These are phyloP conservation scores for Cephonodes hylas DNA, from an alignment of 2,888 invertebrate genomes.

Conservation along the genomic window DNA sequence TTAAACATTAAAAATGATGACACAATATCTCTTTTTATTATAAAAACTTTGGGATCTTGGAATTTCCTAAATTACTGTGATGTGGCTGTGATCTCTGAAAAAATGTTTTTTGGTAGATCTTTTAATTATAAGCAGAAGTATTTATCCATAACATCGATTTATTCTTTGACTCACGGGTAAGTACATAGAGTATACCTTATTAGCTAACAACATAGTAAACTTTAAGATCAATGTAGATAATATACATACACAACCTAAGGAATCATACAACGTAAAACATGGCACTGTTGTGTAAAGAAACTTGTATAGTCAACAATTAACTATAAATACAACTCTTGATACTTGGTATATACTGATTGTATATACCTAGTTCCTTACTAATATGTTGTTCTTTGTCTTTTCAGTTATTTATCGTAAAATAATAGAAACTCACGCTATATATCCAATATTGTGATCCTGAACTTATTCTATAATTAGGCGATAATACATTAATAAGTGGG, in stretches of 20 bases:
- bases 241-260: background rate
- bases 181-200: slow-evolving; percentile 13
- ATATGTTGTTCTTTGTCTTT: too few species aligned
- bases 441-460: background rate
- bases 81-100: background rate
- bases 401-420: background rate
- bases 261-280: slow-evolving; percentile 4
- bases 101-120: background rate
- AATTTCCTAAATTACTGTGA: background rate
- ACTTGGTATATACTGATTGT: too few species aligned
- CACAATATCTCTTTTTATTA: background rate
- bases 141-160: slow-evolving; percentile 12
- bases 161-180: slow-evolving; percentile 13
- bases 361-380: background rate
- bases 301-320: background rate
- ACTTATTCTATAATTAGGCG: background rate
- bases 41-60: background rate
- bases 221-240: slow-evolving; percentile 3
- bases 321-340: too few species aligned
- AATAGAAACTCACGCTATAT: background rate
- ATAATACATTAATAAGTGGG: background rate
- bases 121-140: background rate
- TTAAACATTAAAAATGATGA: slow-evolving; percentile 1
- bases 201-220: background rate
- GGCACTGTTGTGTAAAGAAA: slow-evolving; percentile 11